A percentile compares a stretch with the other conserved stretches of the same genome.
These are phyloP conservation scores for Myotis planiceps DNA, from an alignment of 2,797 vertebrate species.

Conservation along the genomic window DNA sequence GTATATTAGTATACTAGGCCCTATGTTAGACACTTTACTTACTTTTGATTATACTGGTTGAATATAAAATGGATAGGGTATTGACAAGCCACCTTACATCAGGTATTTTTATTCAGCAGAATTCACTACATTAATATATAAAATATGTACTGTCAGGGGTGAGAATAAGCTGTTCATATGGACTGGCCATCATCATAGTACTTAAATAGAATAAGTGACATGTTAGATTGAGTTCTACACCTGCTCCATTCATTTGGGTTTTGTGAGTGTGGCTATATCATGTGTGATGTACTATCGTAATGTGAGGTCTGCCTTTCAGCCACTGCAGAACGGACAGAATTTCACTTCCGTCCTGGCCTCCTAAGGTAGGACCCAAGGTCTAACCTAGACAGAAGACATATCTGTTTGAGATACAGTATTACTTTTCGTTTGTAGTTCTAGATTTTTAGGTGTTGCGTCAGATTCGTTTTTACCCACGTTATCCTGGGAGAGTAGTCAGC, in stretches of 20 bases:
- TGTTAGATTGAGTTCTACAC: not conserved
- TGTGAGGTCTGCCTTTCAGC: not conserved
- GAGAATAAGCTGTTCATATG: not conserved
- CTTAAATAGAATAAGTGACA: not conserved
- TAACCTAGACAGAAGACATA: not conserved
- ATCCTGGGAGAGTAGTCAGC: not conserved
- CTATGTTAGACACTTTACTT: not conserved
- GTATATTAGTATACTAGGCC: not conserved
- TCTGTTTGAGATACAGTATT: not conserved
- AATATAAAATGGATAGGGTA: not conserved
- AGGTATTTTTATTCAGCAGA: slow-evolving; percentile 11
- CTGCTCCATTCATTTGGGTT: not conserved
- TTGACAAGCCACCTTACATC: not conserved
- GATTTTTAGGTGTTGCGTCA: not conserved
- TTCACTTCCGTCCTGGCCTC: not conserved
- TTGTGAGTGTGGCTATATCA: not conserved
- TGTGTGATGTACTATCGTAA: not conserved
- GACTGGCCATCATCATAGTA: not conserved
- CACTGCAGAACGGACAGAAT: not conserved
- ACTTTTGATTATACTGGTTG: not conserved
- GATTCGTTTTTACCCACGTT: not conserved
- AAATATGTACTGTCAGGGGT: not conserved
- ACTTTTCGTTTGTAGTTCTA: not conserved
- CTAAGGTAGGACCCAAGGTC: not conserved
- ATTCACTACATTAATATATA: not conserved